phyloP scores from a whole-genome alignment of 2,888 invertebrate genomes.

The Agonum fuliginosum region DNA sequence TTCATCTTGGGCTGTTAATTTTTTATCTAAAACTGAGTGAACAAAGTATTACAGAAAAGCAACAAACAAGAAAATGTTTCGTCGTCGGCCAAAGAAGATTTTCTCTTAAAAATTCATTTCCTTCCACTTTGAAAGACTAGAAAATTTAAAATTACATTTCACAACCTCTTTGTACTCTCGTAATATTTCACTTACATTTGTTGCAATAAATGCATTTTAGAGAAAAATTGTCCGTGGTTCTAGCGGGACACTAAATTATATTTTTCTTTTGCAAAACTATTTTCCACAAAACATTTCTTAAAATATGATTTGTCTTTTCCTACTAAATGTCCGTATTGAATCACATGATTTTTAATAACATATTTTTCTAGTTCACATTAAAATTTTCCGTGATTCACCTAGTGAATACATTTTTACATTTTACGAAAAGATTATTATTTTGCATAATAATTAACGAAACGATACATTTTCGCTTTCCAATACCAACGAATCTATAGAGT shows the following conservation, averaged over 20 bases:
- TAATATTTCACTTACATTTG: constrained; percentile 32
- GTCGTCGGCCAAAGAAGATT: constrained; percentile 6
- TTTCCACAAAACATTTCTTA: not conserved
- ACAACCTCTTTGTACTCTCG: constrained; percentile 19
- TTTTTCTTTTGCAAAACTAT: not conserved
- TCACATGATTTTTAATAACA: too few species aligned
- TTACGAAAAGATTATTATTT: too few species aligned
- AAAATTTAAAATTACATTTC: constrained; percentile 38
- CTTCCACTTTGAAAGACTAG: constrained; percentile 30
- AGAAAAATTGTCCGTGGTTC: not conserved
- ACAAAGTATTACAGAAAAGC: constrained; percentile 10
- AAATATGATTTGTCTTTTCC: not conserved
- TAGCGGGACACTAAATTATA: constrained; percentile 6
- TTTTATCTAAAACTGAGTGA: not conserved
- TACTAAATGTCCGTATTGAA: not conserved
- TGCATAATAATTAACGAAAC: too few species aligned
- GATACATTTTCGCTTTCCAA: too few species aligned
- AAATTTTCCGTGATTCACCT: too few species aligned
- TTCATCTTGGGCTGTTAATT: not conserved
- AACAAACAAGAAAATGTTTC: constrained; percentile 30
- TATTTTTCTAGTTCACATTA: too few species aligned
- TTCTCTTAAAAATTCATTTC: constrained; percentile 37
- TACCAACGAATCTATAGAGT: too few species aligned
- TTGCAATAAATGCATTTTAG: constrained; percentile 3
- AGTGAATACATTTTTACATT: too few species aligned